phyloP scores from a whole-genome alignment of 1,140 invertebrate species.

The Thaumatotibia leucotreta region DNA sequence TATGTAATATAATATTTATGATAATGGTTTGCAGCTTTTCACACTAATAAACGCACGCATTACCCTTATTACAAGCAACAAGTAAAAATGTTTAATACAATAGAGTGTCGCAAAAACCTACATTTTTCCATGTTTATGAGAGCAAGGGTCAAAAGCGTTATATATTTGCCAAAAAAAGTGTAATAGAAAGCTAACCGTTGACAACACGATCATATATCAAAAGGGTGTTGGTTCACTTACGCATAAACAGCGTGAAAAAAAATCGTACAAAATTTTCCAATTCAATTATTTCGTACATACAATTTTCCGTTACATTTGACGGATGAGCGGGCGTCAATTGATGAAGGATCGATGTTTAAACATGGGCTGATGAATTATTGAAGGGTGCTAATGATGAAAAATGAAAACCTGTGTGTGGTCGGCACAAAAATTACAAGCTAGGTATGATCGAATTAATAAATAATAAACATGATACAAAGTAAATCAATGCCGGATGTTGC shows the following conservation, averaged over 20 bases:
- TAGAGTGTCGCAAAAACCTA: slow-evolving; percentile 1
- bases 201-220: slow-evolving; percentile 50
- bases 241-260: slow-evolving; percentile 67
- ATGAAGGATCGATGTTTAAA: not conserved
- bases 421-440: not conserved
- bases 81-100: slow-evolving; percentile 11
- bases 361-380: not conserved
- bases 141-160: slow-evolving; percentile 12
- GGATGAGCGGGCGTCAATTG: slow-evolving; percentile 28
- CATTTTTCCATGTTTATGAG: slow-evolving; percentile 13
- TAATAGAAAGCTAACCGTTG: slow-evolving; percentile 55
- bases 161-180: slow-evolving; percentile 34
- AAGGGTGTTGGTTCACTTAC: slow-evolving; percentile 67
- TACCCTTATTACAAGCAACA: slow-evolving; percentile 1
- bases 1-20: not conserved
- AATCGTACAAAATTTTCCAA: slow-evolving; percentile 66
- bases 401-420: not conserved
- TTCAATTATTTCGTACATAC: slow-evolving; percentile 51
- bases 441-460: not conserved
- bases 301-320: slow-evolving; percentile 66
- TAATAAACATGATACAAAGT: not conserved
- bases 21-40: not conserved
- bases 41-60: not conserved
- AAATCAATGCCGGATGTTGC: too few species aligned
- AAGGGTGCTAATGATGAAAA: not conserved